Evolutionary conservation across 2,797 vertebrate genomes (phyloP), one percentile per base, ranked within the genome.

Genomic region (Coendou prehensilis): DNA sequence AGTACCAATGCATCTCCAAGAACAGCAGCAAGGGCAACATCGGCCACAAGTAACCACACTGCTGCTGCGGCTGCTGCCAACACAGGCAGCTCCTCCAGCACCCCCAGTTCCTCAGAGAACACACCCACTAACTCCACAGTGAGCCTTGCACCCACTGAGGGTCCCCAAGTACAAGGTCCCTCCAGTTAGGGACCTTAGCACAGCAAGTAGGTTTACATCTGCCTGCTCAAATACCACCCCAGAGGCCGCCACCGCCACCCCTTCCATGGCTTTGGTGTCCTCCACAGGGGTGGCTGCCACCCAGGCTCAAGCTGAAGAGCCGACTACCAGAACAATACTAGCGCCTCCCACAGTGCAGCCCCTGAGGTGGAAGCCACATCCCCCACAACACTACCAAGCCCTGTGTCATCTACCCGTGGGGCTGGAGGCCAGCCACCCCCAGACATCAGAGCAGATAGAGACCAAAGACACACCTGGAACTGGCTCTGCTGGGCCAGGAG

Each of bases 341-440:
- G 28, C 0, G 0, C 47, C 64, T 87, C 9, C 0, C 0, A 0
- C 59, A 59, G 64, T 5, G 28, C 0, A 0, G 85, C 33, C 71
- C 94, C 20, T 7, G 41, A 71, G 56, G 71, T 0, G 23, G 59
- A 88, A 15, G 0, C 1, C 0, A 37, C 8, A 0, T 4, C 96
- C 82, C 3, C 17, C 13, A n/a, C 18, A 0, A 6, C 69, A 0
- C 13, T 33, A 9, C 84, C 84, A 45, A 3, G 37, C 3, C 61
- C 71, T 15, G 67, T 57, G 0, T 41, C 93, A 75, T 67, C 87
- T 47, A 4, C 50, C n/a, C 30, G 0, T 6, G 82, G n/a, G 57
- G 0, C 73, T 9, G 2, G 20, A 0, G 73, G 37, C 69, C 33
- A 1, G 41, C 57, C 9, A 47, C 0, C 54, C 7, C 94, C 94